These are phyloP conservation scores for Tiliacea citrago DNA, from an alignment of 2,888 invertebrate genomes.

Conservation along the genomic window DNA sequence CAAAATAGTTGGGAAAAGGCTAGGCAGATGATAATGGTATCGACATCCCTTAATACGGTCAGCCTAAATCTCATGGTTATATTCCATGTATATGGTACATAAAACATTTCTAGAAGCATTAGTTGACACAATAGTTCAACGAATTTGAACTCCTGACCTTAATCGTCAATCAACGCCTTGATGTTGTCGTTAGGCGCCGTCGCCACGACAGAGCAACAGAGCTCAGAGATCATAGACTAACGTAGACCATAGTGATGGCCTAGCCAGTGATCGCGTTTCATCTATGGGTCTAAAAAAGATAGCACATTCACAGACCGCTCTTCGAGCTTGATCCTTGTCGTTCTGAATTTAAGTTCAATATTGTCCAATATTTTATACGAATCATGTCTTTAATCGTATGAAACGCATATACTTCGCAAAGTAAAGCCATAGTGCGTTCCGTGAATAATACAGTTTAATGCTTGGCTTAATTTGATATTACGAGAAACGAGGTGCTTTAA, in stretches of 20 bases:
- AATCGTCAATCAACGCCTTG: conserved; percentile 50
- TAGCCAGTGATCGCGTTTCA: background rate
- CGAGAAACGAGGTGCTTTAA: background rate
- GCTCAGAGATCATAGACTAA: conserved; percentile 38
- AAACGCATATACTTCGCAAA: too few species aligned
- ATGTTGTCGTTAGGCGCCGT: conserved; percentile 28
- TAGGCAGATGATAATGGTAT: background rate
- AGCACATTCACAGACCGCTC: too few species aligned
- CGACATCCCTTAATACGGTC: background rate
- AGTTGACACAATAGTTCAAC: conserved; percentile 33
- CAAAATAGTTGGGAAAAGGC: too few species aligned
- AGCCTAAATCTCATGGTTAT: background rate
- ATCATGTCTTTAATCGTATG: too few species aligned
- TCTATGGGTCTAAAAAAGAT: background rate
- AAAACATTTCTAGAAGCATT: background rate
- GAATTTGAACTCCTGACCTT: conserved; percentile 52
- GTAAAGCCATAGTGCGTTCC: too few species aligned
- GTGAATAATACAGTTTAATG: too few species aligned
- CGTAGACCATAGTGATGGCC: conserved; percentile 10
- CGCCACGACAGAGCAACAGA: conserved; percentile 13
- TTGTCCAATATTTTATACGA: too few species aligned
- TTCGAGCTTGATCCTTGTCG: too few species aligned
- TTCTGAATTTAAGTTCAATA: too few species aligned
- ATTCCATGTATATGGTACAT: background rate
- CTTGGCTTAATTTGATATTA: too few species aligned